Base-by-base conservation (phyloP, 1,140 invertebrate species). In the Drosophila grimshawi region DNA sequence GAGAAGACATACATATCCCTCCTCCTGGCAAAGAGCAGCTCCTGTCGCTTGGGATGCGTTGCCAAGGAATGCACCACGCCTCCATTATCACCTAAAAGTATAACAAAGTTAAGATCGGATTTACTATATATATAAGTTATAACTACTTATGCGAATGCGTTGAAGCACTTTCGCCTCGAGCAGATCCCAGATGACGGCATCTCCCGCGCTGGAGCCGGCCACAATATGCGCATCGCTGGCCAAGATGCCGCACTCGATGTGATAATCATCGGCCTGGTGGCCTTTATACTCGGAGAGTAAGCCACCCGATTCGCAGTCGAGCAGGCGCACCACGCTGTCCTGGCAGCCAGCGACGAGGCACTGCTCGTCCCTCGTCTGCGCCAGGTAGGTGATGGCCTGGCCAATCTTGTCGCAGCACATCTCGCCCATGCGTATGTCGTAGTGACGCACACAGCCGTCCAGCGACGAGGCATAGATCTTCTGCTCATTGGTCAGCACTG, bases 381-480 rank as follows among this genome's bases (percentile, higher is more conserved):
- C 95, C 3, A 95, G 94, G 88, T 94, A 96, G 1, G 96, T 96
- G 2, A 98, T 94, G 11, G 96, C 94, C 78, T 96, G 95, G 74
- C 97, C 97, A 78, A 98, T 94, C 93, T 95, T 97, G 93, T 99
- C 98, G n/a, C 95, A 94, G 71, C 94, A 94, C 80, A 98, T 93
- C 92, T 96, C 94, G 0, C 98, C 98, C 75, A 95, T 95, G 41
- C 98, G 93, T 33, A 99, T 94, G 93, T 99, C 98, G 93, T 99
- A 99, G 78, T 96, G 93, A 27, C 98, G 93, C 5, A 98, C 94
- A 89, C 95, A 96, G 52, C 96, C 95, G 93, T 99, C 98, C n/a
- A 98, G 95, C 5, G 97, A 99, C 19, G 95, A 95, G 2, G 97
- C 96, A 49, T 99, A 93, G 81, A 99, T 97, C 94, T 98, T 97